phyloP scores from a whole-genome alignment of 1,140 invertebrate species.

The Globodera ellingtonae region DNA sequence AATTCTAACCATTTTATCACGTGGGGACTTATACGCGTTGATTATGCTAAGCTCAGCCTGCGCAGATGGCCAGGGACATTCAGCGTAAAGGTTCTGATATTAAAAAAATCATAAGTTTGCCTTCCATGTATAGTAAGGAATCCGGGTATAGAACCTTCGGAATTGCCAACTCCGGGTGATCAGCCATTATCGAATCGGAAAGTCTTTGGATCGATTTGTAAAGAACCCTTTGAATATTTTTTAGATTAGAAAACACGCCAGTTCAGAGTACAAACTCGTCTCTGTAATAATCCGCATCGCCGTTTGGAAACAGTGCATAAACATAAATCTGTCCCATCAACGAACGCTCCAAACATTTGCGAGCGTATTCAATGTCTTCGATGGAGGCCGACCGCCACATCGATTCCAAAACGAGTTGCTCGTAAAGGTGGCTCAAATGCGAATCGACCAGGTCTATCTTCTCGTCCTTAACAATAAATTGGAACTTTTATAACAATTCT shows the following conservation, averaged over 20 bases:
- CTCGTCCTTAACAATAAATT: conserved; percentile 49
- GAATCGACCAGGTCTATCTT: conserved; percentile 70
- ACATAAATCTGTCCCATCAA: conserved; percentile 85
- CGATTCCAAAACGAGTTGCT: conserved; percentile 73
- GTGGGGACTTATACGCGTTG: conserved; percentile 87
- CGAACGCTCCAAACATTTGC: conserved; percentile 69
- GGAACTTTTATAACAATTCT: not conserved
- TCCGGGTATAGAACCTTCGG: conserved; percentile 40
- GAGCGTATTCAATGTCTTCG: conserved; percentile 74
- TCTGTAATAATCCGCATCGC: conserved; percentile 86
- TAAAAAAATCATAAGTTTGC: conserved; percentile 10
- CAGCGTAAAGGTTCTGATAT: conserved; percentile 75
- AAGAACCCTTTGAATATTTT: conserved; percentile 56
- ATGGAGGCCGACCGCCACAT: conserved; percentile 81
- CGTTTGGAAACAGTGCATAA: conserved; percentile 92
- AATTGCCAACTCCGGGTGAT: conserved; percentile 54
- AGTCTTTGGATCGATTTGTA: conserved; percentile 49
- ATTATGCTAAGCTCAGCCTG: conserved; percentile 88
- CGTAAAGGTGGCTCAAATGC: conserved; percentile 72
- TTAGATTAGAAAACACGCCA: conserved; percentile 22
- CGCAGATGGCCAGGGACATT: conserved; percentile 95
- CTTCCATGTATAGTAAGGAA: not conserved
- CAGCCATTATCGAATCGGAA: conserved; percentile 39
- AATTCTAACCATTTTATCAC: conserved; percentile 78
- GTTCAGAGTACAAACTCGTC: conserved; percentile 76